Evolutionary conservation across 1,140 invertebrate species (phyloP).

Genomic region (Drosophila nigromelanica): DNA sequence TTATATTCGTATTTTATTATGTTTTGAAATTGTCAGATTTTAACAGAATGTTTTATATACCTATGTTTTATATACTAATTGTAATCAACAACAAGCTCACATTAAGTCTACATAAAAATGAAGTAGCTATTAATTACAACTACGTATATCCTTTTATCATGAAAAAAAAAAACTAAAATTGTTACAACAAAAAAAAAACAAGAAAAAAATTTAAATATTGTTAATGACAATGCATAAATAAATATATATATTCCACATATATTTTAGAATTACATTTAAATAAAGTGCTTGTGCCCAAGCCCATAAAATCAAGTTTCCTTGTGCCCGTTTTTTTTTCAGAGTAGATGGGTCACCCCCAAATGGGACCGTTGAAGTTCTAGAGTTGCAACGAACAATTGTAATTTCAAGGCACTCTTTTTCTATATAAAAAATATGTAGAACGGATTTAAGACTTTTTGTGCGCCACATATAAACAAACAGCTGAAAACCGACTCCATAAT

Average conservation of each 20-base stretch:
- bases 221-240: constrained; percentile 51
- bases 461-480: too few species aligned
- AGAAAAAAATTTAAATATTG: constrained; percentile 25
- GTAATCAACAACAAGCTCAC: constrained; percentile 41
- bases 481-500: background rate
- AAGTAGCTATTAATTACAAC: constrained; percentile 24
- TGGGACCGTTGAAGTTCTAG: too few species aligned
- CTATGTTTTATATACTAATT: constrained; percentile 56
- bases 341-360: too few species aligned
- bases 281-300: constrained; percentile 54
- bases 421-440: too few species aligned
- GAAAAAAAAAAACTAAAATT: constrained; percentile 47
- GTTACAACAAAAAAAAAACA: constrained; percentile 37
- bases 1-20: constrained; percentile 58
- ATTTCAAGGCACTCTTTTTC: too few species aligned
- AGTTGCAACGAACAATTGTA: too few species aligned
- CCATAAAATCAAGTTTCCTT: constrained; percentile 47
- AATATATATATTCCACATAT: constrained; percentile 52
- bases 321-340: background rate
- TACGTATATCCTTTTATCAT: constrained; percentile 34
- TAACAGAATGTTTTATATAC: constrained; percentile 47
- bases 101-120: constrained; percentile 4
- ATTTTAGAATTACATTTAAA: constrained; percentile 56
- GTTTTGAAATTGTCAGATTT: constrained; percentile 63
- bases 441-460: too few species aligned